A percentile compares a stretch with the other conserved stretches of the same genome.
Conservation (phyloP, 1,140 invertebrate species). For the Marisa cornuarietis region DNA sequence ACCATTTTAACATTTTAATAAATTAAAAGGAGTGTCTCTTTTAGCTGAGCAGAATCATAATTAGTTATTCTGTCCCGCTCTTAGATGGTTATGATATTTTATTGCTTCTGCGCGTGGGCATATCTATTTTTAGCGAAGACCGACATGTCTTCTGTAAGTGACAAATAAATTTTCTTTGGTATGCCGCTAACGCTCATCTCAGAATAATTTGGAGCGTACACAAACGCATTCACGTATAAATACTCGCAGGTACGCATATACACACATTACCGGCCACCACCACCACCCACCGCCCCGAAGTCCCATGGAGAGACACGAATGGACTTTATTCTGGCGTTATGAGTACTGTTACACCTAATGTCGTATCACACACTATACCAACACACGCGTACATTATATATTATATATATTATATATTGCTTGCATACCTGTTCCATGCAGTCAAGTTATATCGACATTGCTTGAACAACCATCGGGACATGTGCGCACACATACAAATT, state of each 20-base stretch:
- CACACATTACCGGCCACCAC: no score
- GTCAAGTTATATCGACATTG: background rate
- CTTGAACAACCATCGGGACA: background rate
- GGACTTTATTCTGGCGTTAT: background rate
- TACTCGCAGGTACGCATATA: background rate
- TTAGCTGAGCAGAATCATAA: no score
- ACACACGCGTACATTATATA: no score
- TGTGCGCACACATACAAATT: background rate
- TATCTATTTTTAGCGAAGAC: background rate
- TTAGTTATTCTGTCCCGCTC: background rate
- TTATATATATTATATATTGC: no score
- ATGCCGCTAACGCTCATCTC: no score
- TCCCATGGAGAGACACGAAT: background rate
- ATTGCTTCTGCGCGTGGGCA: background rate
- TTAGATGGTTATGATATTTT: background rate
- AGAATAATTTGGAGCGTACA: background rate
- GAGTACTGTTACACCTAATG: no score
- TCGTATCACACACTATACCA: no score
- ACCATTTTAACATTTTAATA: background rate
- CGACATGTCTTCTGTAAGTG: background rate
- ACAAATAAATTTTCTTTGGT: background rate
- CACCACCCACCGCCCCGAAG: background rate
- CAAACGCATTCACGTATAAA: slow-evolving; percentile 3
- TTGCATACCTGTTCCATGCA: background rate
- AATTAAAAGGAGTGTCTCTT: background rate